A percentile compares a stretch with the other conserved stretches of the same genome.
phyloP scores from a whole-genome alignment of 2,888 invertebrate genomes.

The Ephialtes manifestator region DNA sequence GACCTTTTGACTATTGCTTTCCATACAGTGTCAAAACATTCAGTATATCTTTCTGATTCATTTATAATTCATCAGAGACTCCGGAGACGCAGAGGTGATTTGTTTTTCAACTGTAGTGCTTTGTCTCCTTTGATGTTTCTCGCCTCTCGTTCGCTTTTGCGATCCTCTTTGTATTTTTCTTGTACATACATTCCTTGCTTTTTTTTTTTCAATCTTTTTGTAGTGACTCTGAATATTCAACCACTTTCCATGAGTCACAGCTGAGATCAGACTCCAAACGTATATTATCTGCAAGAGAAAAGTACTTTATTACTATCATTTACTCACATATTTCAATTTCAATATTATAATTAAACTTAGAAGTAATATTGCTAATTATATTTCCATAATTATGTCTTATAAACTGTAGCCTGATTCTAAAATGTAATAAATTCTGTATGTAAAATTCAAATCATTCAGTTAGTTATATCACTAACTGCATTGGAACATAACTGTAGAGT shows the following conservation, averaged over 20 bases:
- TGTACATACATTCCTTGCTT: slow-evolving; percentile 30
- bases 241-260: slow-evolving; percentile 22
- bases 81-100: neutral
- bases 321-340: neutral
- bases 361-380: neutral
- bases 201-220: neutral
- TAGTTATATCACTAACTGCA: too few relatives aligned
- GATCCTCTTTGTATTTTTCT: neutral
- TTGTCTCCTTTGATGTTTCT: slow-evolving; percentile 1
- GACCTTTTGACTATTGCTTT: slow-evolving; percentile 45
- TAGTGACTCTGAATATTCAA: slow-evolving; percentile 31
- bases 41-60: slow-evolving; percentile 4
- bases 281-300: slow-evolving; percentile 26
- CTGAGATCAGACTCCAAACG: slow-evolving; percentile 2
- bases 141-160: slow-evolving; percentile 12
- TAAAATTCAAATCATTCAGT: too few relatives aligned
- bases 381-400: neutral
- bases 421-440: too few relatives aligned
- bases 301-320: neutral
- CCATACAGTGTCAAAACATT: slow-evolving; percentile 36
- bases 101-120: slow-evolving; percentile 10
- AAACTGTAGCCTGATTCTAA: too few relatives aligned
- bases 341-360: neutral
- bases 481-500: too few relatives aligned
- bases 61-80: slow-evolving; percentile 43